Evolutionary conservation across 2,888 invertebrate species (phyloP).

Genomic region (Gasteruption jaculator): DNA sequence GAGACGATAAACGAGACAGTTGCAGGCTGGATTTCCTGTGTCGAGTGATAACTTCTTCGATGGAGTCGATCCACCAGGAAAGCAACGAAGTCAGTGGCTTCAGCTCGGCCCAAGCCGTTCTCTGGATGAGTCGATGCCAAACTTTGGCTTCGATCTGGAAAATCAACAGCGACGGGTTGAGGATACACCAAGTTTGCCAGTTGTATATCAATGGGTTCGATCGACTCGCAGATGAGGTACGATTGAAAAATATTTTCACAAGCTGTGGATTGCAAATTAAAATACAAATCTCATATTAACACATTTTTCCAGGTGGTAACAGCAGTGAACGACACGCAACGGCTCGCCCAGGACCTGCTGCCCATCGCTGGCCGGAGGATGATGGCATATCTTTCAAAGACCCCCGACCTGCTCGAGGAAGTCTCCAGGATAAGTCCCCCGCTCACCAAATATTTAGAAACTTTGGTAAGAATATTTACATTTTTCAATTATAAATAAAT

Average conservation of each 20-base stretch:
- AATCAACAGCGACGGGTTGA: slow-evolving; percentile 68
- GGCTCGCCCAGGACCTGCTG: slow-evolving; percentile 68
- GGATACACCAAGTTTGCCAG: slow-evolving; percentile 71
- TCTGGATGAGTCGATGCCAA: slow-evolving; percentile 72
- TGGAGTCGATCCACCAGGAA: slow-evolving; percentile 67
- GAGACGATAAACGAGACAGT: slow-evolving; percentile 64
- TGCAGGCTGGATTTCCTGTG: slow-evolving; percentile 70
- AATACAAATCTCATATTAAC: slow-evolving; percentile 59
- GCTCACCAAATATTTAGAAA: slow-evolving; percentile 71
- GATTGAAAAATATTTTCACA: slow-evolving; percentile 17
- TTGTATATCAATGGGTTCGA: slow-evolving; percentile 60
- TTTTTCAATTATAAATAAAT: neutral
- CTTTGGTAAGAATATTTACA: slow-evolving; percentile 47
- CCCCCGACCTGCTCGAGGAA: slow-evolving; percentile 60
- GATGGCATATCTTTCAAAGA: slow-evolving; percentile 61
- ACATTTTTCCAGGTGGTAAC: slow-evolving; percentile 61
- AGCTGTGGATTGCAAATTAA: slow-evolving; percentile 53
- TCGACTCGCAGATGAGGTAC: slow-evolving; percentile 60
- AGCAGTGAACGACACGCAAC: slow-evolving; percentile 65
- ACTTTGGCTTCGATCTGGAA: slow-evolving; percentile 74
- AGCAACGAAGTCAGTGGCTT: slow-evolving; percentile 55
- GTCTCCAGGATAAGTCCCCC: slow-evolving; percentile 75
- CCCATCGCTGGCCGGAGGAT: slow-evolving; percentile 79
- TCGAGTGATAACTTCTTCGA: slow-evolving; percentile 68
- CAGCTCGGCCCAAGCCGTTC: slow-evolving; percentile 52